Evolutionary conservation across 1,140 invertebrate genomes (phyloP), one percentile per base, ranked within the genome.

Genomic region (Philaenus spumarius): DNA sequence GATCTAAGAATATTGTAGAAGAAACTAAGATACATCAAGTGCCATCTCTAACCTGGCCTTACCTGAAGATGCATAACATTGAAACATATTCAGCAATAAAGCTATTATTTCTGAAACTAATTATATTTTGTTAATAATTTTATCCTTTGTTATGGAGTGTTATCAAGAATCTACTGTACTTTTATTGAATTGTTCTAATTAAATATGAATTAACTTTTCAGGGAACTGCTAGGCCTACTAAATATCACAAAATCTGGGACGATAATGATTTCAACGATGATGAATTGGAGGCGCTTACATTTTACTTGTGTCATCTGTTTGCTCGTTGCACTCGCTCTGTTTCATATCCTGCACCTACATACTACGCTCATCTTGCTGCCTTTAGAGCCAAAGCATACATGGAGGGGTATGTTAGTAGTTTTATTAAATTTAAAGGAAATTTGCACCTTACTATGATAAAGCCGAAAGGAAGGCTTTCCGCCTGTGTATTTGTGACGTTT

Each of bases 351-450:
- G 87, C 94, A 1, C 93, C 93, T 1, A 94, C 91, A 0, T 96
- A 96, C 73, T 95, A 96, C 73, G 92, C 93, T 22, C 93, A 97
- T 77, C 79, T 95, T 54, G 92, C 87, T 15, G 92, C 91, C 12
- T 85, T 85, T 55, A 77, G 93, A 45, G 90, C 84, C 0, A 73
- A 81, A 35, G 77, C 78, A 34, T 81, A 84, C 58, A 78, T 81
- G 0, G 70, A 76, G 45, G 74, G 76, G 78, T 80, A 70, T 71
- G 73, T 75, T 62, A 47, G 17, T 45, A 22, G 24, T 37, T 30
- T 53, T 51, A 45, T 19, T 52, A 22, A 6, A 22, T 26, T 47
- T 30, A 26, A 19, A 64, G 46, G 35, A 43, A 51, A 54, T 34
- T 20, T 17, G 15, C 7, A 20, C 19, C 7, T 35, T 22, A 15